These are phyloP conservation scores for Caretta caretta DNA, from an alignment of 2,113 vertebrate genomes.

Conservation along the genomic window DNA sequence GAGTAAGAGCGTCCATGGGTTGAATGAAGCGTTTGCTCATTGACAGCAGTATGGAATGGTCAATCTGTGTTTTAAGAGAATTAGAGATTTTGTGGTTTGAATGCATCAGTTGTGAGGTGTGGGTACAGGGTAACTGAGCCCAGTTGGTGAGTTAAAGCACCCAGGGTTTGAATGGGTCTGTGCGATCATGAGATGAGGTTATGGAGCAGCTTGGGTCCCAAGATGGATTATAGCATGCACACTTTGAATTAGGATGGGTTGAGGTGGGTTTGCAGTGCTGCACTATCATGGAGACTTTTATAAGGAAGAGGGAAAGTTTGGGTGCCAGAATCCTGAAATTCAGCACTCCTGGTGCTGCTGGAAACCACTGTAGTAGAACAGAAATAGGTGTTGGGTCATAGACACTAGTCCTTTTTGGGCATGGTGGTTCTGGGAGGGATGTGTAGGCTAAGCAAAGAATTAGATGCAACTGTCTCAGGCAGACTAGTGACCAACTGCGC, in stretches of 20 bases:
- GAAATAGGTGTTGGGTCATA: background rate
- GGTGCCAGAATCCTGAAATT: rapidly evolving
- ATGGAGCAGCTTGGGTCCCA: background rate
- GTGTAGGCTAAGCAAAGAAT: background rate
- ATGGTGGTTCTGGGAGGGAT: background rate
- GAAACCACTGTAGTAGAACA: background rate
- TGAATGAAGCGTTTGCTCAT: background rate
- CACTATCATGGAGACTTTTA: rapidly evolving
- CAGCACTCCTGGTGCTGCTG: background rate
- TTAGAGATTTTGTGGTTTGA: background rate
- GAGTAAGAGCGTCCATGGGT: background rate
- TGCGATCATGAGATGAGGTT: background rate
- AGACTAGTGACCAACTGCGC: background rate
- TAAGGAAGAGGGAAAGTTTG: rapidly evolving
- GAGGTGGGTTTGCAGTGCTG: rapidly evolving
- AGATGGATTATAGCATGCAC: too few species aligned
- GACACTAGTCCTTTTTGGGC: background rate
- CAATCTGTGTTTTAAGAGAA: background rate
- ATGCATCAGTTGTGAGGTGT: background rate
- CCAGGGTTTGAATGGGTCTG: background rate
- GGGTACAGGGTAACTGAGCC: background rate
- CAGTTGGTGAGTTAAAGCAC: background rate
- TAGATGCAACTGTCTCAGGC: background rate
- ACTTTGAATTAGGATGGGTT: rapidly evolving
- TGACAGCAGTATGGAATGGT: background rate